Evolutionary conservation across 2,797 vertebrate genomes (phyloP).

Genomic region (Pteropus rufus): DNA sequence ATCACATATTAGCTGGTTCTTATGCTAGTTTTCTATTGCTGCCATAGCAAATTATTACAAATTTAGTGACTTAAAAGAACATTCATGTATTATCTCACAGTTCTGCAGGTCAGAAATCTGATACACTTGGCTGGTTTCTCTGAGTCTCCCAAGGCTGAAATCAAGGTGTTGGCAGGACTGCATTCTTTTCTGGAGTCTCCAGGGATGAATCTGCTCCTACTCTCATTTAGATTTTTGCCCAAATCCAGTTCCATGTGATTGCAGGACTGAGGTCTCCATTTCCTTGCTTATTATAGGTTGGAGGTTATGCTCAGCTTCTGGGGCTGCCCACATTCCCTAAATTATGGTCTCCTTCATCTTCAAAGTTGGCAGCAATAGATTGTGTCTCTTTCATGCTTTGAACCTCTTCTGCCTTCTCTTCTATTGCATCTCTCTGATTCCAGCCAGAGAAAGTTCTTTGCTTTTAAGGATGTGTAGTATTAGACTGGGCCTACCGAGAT

Average conservation of each 20-base stretch:
- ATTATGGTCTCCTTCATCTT: neutral
- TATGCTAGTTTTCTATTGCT: neutral
- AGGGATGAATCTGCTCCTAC: neutral
- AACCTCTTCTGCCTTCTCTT: neutral
- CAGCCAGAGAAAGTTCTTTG: neutral
- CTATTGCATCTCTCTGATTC: neutral
- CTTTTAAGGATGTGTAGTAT: neutral
- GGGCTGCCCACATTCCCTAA: neutral
- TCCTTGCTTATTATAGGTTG: neutral
- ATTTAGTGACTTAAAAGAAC: neutral
- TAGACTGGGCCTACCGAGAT: neutral
- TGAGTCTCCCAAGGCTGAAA: neutral
- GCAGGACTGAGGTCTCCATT: neutral
- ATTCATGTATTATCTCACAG: neutral
- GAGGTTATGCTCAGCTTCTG: neutral
- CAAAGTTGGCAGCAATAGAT: neutral
- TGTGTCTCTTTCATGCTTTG: neutral
- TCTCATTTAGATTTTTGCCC: neutral
- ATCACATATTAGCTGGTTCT: neutral
- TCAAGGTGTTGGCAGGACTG: neutral
- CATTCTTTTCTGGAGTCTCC: neutral
- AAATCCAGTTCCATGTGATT: neutral
- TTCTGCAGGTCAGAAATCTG: neutral
- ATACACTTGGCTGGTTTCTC: neutral
- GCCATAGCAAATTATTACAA: neutral